Base-by-base conservation (phyloP, 2,888 invertebrate genomes). In the Chrysomela aeneicollis region DNA sequence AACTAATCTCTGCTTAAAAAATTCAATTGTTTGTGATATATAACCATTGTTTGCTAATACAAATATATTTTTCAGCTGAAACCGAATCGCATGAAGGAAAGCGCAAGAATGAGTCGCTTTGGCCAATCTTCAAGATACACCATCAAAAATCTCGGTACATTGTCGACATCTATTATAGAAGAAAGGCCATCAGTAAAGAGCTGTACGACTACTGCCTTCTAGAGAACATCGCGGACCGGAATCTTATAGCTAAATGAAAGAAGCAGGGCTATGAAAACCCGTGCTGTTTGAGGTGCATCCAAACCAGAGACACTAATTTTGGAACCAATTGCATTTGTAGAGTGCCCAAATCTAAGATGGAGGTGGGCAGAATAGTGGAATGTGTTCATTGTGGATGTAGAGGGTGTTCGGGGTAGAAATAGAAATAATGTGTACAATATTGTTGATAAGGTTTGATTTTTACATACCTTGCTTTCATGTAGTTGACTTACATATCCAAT, bases 81-180 rank as follows among this genome's bases (percentile, higher is more conserved):
- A 97, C 97, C 0, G 98, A 99, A 78, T 95, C 98, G 0, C 99
- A 99, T 81, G 99, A 99, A 86, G 99, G 99, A 0, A 99, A 99
- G 85, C 88, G 99, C 53, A 97, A 97, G 79, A 97, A 98, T 64
- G 99, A 99, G 85, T 93, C 97, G 0, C 83, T 98, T 15, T 99
- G 99, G 99, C 98, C 99, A 0, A 98, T 99, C 74, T 99, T 99
- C 81, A 94, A 98, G 83, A 95, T 99, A 49, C 98, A 99, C 78
- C 98, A 99, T 83, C 99, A 99, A 81, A 94, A 97, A 78, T 96
- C 97, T 0, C 87, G 98, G 61, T 99, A 98, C 78, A 96, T 99
- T 65, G 99, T 94, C 79, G 98, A 99, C 80, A 83, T 99, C 55
- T 99, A 92, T 82, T 97, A 97, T 81, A 89, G 98, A 77, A 87